Base-by-base conservation (phyloP, 2,797 vertebrate genomes). In the Coreius guichenoti region DNA sequence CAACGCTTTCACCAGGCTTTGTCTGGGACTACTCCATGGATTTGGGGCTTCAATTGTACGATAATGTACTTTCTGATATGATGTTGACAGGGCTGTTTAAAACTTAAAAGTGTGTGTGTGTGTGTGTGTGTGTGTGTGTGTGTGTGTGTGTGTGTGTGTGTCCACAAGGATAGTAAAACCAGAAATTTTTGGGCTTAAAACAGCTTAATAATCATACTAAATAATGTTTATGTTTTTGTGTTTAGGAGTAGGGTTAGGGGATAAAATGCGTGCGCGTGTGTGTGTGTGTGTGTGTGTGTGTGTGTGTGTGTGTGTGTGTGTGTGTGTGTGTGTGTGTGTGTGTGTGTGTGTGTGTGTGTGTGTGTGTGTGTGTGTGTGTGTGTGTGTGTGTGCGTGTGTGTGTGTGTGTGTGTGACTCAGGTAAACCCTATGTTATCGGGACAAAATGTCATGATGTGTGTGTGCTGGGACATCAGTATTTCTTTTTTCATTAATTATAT, bases 1-100 rank as follows among this genome's bases (percentile, higher is more conserved):
- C 74, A 83, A 12, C 3, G 23, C 2, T 86, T 86, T 81, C 33
- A 36, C 45, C 78, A 49, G 70, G 72, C 85, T 81, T 81, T 82
- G 68, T 83, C 73, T 81, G 23, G 12, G 67, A 86, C 58, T 49
- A 61, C 68, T 63, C 58, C 36, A 26, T 49, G 63, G 69, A 88
- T 75, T 69, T 43, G 65, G 29, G 58, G 54, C 49, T 81, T 65
- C 17, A 76, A 56, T 21, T 83, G 73, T 23, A 26, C 11, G 8
- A 75, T 68, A 26, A 47, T 31, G 31, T 65, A 29, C 56, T 39
- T 5, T 54, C 23, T 39, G 31, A 69, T 78, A 43, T 68, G 63
- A 80, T 67, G 65, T 17, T 23, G 19, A 61, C 70, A n/a, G 19
- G 65, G 63, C 23, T 58, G 54, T 61, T 61, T 61, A 58, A 56